Base-by-base conservation (phyloP, 2,113 vertebrate species). In the Colaptes auratus region DNA sequence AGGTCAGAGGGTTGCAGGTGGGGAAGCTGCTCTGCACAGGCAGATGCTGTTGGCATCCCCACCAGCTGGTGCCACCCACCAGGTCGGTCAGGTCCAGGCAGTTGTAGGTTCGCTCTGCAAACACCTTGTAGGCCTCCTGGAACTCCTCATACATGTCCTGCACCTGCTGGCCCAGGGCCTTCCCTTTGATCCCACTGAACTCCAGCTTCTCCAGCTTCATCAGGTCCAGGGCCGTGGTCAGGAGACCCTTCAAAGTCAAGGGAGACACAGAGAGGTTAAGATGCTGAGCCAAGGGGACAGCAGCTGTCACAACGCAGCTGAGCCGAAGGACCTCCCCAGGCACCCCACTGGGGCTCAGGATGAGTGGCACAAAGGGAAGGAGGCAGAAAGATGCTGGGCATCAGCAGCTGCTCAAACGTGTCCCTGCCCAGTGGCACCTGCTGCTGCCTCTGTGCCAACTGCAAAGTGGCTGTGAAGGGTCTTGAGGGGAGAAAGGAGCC, bases 191-290 rank as follows among this genome's bases (percentile, higher is more conserved):
- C 3, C 99, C 99, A 3, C 99, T 99, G 50, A 99, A 98, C 91
- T 99, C 99, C 0, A 99, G 46, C 93, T 98, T 99, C 88, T 98
- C 98, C 88, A 99, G 97, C 95, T 98, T 98, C 55, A 98, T 88
- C 91, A 99, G 97, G 81, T 99, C 98, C 94, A 98, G 87, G 17
- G 96, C 97, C 4, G 98, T 98, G 84, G 95, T 71, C 94, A 99
- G 96, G 80, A 99, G 88, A 42, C 96, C 97, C 99, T 99, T 88
- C 8, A 48, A 66, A 67, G 55, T 20, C 72, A 96, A 35, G 14
- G 61, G 61, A 95, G 28, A 79, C 27, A 87, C 52, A 58, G 53
- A 39, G n/a, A 74, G 86, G 8, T 65, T 58, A 81, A 20, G 17
- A 31, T 4, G 36, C 3, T 25, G 39, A 89, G 82, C 82, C 25